A percentile compares a stretch with the other conserved stretches of the same genome.
Evolutionary conservation across 2,113 vertebrate species (phyloP).

Genomic region (Zeus faber): DNA sequence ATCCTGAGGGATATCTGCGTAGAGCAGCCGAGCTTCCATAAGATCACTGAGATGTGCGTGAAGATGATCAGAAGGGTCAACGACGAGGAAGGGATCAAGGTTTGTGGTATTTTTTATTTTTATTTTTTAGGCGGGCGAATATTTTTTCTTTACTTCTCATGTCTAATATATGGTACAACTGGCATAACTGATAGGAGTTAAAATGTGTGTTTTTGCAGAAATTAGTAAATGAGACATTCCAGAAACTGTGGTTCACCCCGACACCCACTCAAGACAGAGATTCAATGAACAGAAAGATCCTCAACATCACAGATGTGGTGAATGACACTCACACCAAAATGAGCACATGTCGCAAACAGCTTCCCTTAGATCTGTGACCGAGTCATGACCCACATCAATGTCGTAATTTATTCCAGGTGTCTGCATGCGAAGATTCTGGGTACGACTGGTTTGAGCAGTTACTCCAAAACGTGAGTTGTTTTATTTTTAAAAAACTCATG

Average conservation of each 20-base stretch:
- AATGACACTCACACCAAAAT: constrained; percentile 33
- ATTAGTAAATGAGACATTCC: constrained; percentile 99
- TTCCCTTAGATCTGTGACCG: no score
- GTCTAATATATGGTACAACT: no score
- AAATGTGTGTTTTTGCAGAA: constrained; percentile 76
- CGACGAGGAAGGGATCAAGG: constrained; percentile 99
- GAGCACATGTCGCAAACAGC: background rate
- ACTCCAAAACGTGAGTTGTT: constrained; percentile 94
- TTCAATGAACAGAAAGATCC: constrained; percentile 96
- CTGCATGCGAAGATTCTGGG: constrained; percentile 96
- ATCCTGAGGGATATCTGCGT: constrained; percentile 98
- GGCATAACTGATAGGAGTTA: no score
- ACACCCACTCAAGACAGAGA: constrained; percentile 94
- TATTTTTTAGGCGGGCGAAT: no score
- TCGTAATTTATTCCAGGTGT: constrained; percentile 74
- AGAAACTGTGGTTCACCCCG: constrained; percentile 99
- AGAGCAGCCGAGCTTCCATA: constrained; percentile 96
- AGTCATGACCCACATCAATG: no score
- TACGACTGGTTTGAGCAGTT: constrained; percentile 99
- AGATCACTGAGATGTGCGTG: constrained; percentile 98
- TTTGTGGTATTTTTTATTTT: no score
- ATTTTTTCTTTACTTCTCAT: background rate
- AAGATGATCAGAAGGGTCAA: constrained; percentile 99
- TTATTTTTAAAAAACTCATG: no score
- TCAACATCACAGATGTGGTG: constrained; percentile 99